A percentile compares a stretch with the other conserved stretches of the same genome.
Evolutionary conservation across 1,140 invertebrate species (phyloP).

Genomic region (Aleiodes sp.): DNA sequence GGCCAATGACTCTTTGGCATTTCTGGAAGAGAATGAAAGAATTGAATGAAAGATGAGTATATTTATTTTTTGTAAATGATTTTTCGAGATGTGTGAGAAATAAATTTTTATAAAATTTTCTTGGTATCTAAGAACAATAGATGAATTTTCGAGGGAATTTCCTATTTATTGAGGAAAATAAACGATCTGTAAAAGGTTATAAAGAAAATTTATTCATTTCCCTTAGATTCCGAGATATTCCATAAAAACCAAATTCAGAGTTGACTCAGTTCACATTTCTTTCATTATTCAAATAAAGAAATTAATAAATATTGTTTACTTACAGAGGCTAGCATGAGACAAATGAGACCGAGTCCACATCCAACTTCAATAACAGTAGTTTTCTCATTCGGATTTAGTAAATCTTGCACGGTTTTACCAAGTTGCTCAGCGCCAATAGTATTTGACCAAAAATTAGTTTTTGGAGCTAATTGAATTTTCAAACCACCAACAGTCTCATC

Average conservation of each 20-base stretch:
- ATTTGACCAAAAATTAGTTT: slow-evolving; percentile 62
- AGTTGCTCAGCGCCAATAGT: slow-evolving; percentile 57
- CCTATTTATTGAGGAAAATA: too few relatives aligned
- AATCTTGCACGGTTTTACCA: slow-evolving; percentile 50
- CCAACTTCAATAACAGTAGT: slow-evolving; percentile 61
- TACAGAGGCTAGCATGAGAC: slow-evolving; percentile 59
- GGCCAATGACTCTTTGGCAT: slow-evolving; percentile 60
- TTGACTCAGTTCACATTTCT: too few relatives aligned
- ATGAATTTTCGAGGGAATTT: too few relatives aligned
- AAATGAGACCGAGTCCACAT: slow-evolving; percentile 60
- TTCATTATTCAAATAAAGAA: slow-evolving; percentile 15
- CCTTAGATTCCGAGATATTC: too few relatives aligned
- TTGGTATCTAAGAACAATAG: too few relatives aligned
- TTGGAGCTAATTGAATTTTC: slow-evolving; percentile 60
- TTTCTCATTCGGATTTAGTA: slow-evolving; percentile 50
- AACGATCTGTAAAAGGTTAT: too few relatives aligned
- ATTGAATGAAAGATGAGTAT: background rate
- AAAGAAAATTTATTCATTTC: too few relatives aligned
- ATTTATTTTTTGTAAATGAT: background rate
- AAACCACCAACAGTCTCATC: slow-evolving; percentile 60
- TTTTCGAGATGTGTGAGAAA: background rate
- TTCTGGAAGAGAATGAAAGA: slow-evolving; percentile 49
- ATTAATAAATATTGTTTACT: slow-evolving; percentile 37
- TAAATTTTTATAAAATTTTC: background rate
- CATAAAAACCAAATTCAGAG: too few relatives aligned